Conservation (phyloP, 2,113 vertebrate genomes). For the Coptodon rendalli region DNA sequence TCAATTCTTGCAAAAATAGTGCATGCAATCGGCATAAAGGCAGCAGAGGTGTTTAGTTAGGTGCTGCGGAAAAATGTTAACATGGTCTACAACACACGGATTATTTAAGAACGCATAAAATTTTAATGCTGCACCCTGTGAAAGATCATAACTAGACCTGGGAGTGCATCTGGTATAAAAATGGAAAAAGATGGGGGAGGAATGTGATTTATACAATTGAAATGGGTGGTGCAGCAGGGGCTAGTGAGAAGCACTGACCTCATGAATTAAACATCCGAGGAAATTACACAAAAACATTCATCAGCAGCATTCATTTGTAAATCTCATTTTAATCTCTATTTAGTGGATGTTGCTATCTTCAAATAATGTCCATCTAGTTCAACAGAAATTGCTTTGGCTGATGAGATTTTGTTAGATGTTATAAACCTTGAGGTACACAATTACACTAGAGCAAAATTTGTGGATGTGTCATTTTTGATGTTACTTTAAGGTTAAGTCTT, state of each 20-base stretch:
- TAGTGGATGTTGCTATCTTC: slow-evolving; percentile 50
- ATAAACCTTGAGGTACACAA: slow-evolving; percentile 50
- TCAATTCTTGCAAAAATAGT: slow-evolving; percentile 35
- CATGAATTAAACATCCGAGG: slow-evolving; percentile 40
- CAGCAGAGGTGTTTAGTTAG: slow-evolving; percentile 1
- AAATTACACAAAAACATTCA: slow-evolving; percentile 52
- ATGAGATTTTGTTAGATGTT: slow-evolving; percentile 40
- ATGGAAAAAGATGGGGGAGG: not conserved
- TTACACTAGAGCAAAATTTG: slow-evolving; percentile 26
- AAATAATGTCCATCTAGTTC: slow-evolving; percentile 34
- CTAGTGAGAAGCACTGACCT: slow-evolving; percentile 9
- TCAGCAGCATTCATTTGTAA: slow-evolving; percentile 45
- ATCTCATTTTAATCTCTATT: slow-evolving; percentile 57
- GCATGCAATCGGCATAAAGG: not conserved
- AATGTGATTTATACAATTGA: slow-evolving; percentile 32
- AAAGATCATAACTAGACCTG: slow-evolving; percentile 1
- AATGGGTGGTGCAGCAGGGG: not conserved
- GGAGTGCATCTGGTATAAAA: not conserved
- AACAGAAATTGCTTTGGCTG: slow-evolving; percentile 46
- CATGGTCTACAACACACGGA: not conserved
- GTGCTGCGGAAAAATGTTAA: not conserved
- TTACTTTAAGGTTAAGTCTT: slow-evolving; percentile 45
- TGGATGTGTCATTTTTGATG: slow-evolving; percentile 38
- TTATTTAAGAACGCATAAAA: not conserved
- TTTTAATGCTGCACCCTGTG: not conserved